These are phyloP conservation scores for Lysandra coridon DNA, from an alignment of 2,888 invertebrate genomes.

Conservation along the genomic window DNA sequence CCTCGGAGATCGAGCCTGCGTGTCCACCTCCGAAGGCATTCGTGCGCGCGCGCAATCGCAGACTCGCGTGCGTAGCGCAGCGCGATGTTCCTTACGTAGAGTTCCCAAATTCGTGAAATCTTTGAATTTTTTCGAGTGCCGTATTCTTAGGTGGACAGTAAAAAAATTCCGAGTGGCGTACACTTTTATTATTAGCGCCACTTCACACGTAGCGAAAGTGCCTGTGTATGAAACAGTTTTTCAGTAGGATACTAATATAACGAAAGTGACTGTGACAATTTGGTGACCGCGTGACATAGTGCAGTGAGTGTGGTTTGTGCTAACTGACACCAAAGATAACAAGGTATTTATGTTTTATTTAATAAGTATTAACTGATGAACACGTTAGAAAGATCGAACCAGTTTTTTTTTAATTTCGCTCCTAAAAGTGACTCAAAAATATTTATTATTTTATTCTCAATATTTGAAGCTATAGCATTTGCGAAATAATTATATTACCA, in stretches of 20 bases:
- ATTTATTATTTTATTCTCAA: neutral
- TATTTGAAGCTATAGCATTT: neutral
- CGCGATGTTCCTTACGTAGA: constrained; percentile 13
- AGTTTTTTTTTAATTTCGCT: neutral
- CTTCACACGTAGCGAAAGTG: constrained; percentile 24
- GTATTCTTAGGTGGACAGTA: neutral
- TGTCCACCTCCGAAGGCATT: constrained; percentile 75
- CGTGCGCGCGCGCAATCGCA: constrained; percentile 75
- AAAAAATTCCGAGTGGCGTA: neutral
- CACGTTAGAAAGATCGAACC: neutral
- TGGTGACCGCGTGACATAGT: constrained; percentile 40
- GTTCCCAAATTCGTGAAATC: neutral
- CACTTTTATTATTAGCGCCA: neutral
- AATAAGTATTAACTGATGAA: neutral
- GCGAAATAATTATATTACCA: too few species aligned
- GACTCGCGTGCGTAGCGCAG: constrained; percentile 56
- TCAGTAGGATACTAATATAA: constrained; percentile 24
- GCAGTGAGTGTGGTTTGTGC: constrained; percentile 67
- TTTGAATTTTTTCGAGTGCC: neutral
- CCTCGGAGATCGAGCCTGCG: constrained; percentile 59
- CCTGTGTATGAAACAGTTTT: constrained; percentile 21
- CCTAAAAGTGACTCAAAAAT: neutral
- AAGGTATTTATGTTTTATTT: constrained; percentile 52
- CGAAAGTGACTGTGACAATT: constrained; percentile 47
- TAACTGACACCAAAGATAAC: constrained; percentile 67